Conservation (phyloP, 2,797 vertebrate genomes). For the Tapera naevia region DNA sequence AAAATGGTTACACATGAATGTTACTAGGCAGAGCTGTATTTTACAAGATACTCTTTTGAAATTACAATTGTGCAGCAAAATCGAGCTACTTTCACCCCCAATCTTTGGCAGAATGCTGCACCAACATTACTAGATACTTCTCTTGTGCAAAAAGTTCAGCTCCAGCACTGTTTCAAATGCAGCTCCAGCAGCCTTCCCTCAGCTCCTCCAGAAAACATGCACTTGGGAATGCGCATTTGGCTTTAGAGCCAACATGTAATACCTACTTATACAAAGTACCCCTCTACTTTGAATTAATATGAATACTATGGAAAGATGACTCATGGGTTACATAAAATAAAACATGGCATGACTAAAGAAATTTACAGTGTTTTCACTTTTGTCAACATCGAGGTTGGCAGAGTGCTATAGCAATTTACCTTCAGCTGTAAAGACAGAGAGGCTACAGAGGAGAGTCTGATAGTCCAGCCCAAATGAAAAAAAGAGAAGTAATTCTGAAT, state of each 20-base stretch:
- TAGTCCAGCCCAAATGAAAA: neutral
- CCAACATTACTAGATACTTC: neutral
- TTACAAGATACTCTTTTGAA: neutral
- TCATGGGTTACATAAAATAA: neutral
- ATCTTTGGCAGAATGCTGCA: neutral
- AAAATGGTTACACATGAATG: neutral
- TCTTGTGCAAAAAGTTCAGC: neutral
- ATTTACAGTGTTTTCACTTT: neutral
- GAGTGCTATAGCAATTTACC: neutral
- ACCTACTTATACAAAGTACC: neutral
- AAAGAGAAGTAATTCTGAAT: neutral
- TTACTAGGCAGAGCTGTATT: neutral
- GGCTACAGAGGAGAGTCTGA: neutral
- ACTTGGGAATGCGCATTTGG: neutral
- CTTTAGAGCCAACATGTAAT: neutral
- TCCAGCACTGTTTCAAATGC: neutral
- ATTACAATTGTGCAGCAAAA: neutral
- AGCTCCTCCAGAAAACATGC: neutral
- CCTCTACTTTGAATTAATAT: neutral
- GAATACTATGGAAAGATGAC: neutral
- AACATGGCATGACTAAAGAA: neutral
- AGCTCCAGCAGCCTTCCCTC: neutral
- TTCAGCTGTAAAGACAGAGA: neutral
- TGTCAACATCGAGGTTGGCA: neutral
- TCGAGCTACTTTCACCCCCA: neutral